Base-by-base conservation (phyloP, 2,797 vertebrate species). In the Eleutherodactylus coqui region DNA sequence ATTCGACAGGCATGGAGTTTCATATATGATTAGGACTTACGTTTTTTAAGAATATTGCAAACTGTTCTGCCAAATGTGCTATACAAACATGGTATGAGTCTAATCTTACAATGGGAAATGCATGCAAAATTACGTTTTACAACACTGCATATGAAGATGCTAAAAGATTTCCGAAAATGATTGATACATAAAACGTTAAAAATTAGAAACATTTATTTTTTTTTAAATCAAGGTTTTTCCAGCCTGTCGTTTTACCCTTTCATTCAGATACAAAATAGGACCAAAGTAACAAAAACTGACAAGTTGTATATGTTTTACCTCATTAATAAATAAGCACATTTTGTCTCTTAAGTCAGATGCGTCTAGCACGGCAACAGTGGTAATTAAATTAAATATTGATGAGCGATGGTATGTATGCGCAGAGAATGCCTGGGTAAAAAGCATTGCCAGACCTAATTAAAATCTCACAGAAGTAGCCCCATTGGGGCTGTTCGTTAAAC, bases 371-470 rank as follows among this genome's bases (percentile, higher is more conserved):
- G 95, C 94, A 94, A 96, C 94, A 94, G 94, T 93, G 92, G 96
- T 95, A 96, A 97, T 96, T 96, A 96, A 96, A 96, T 97, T 92
- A 97, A 97, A 97, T 96, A 96, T 97, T 96, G 96, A 97, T 96
- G 96, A 92, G 88, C 88, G 91, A 92, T 85, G 93, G 92, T 92
- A 87, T 87, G 81, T 91, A 93, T 94, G 93, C 92, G 93, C 93
- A 49, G 91, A 92, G 93, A 93, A 92, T 93, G 91, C 90, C 89
- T 91, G 91, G 94, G 91, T 95, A 97, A 96, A 95, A 96, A 95
- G 95, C 95, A 96, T 96, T 97, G 97, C 95, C 97, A 96, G 94
- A 92, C 94, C 92, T 92, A 96, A 97, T 98, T 97, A 98, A 90
- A 89, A 90, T 97, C 93, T 93, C 92, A 92, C 91, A 92, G 91